Conservation (phyloP, 1,140 invertebrate species). For the Gyrodactylus bullatarudis region DNA sequence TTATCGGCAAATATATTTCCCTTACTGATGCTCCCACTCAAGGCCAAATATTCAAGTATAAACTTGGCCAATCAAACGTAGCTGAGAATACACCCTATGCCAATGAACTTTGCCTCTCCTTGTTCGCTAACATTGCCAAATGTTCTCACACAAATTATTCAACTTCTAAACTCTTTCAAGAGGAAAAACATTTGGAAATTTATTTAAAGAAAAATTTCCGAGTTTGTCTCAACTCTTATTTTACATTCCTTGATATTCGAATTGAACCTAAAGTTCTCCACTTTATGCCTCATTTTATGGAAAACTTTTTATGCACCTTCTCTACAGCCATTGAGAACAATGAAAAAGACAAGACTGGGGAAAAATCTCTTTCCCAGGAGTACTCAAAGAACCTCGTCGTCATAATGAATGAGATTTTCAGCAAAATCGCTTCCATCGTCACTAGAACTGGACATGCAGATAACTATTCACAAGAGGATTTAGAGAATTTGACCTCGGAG, state of each 20-base stretch:
- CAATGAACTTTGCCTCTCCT: background rate
- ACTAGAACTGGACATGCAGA: no score
- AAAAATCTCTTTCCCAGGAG: background rate
- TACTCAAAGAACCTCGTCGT: background rate
- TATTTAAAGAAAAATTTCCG: background rate
- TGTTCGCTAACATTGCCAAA: background rate
- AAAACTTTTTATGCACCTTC: background rate
- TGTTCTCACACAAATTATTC: background rate
- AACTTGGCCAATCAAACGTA: background rate
- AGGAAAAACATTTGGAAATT: background rate
- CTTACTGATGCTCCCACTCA: background rate
- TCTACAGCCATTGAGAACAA: background rate
- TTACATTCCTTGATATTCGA: background rate
- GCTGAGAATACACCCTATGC: background rate
- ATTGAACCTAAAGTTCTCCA: background rate
- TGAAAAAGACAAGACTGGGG: no score
- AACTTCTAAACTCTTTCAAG: background rate
- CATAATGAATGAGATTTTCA: background rate
- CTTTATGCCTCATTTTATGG: background rate
- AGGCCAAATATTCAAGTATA: background rate
- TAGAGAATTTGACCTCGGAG: no score
- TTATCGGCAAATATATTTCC: background rate
- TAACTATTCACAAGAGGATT: no score
- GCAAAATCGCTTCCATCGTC: no score
- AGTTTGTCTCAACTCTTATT: background rate